Percentiles rank a stretch among this genome's conserved stretches.
Evolutionary conservation across 2,797 vertebrate genomes (phyloP).

Genomic region (Manis javanica): DNA sequence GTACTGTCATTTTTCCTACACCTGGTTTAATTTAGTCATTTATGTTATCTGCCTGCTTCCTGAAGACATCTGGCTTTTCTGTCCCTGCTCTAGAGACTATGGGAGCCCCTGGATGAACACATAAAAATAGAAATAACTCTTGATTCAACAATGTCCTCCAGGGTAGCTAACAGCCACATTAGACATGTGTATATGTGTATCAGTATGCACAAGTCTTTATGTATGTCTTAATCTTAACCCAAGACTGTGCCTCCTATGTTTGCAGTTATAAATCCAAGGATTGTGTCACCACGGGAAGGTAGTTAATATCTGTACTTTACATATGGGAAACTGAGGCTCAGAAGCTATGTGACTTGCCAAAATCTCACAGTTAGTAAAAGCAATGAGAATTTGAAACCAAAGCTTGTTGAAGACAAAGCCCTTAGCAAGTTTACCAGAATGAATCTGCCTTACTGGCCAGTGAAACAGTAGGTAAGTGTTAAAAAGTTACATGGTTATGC

Average conservation of each 20-base stretch:
- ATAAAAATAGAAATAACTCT: background rate
- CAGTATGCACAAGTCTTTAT: background rate
- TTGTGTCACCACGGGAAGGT: background rate
- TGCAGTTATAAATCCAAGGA: conserved; percentile 22
- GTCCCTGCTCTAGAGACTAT: background rate
- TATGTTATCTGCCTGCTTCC: background rate
- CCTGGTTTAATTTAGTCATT: background rate
- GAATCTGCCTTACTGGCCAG: background rate
- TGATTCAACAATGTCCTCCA: background rate
- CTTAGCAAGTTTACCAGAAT: background rate
- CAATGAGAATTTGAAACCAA: background rate
- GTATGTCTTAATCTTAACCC: background rate
- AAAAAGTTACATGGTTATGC: background rate
- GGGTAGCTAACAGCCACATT: background rate
- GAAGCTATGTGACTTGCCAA: background rate
- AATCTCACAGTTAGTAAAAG: background rate
- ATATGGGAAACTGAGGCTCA: background rate
- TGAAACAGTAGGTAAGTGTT: background rate
- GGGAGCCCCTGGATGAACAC: background rate
- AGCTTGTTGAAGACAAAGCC: background rate
- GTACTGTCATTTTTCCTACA: background rate
- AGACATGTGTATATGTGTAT: background rate
- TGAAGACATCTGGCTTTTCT: background rate
- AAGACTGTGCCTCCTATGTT: background rate
- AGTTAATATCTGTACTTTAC: background rate